Conservation (phyloP, 1,140 invertebrate genomes). For the Procambarus clarkii region DNA sequence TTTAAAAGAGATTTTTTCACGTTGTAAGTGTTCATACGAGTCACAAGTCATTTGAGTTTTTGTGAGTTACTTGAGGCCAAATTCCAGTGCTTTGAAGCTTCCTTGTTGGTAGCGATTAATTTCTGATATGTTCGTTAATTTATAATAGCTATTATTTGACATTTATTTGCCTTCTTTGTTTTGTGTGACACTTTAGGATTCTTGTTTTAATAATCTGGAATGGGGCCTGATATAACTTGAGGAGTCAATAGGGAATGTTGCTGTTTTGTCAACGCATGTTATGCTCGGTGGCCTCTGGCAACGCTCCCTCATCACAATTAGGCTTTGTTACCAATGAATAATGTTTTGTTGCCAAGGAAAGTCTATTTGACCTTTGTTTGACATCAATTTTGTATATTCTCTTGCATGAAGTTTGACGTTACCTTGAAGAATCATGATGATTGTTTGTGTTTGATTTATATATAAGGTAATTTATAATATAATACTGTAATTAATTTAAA, state of each 20-base stretch:
- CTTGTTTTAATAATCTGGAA: neutral
- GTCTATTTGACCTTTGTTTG: neutral
- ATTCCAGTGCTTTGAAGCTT: neutral
- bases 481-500: no score
- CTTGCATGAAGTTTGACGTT: neutral
- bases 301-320: neutral
- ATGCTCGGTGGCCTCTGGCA: neutral
- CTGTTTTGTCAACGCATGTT: slow-evolving; percentile 2
- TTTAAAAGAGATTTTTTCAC: neutral
- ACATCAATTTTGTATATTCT: neutral
- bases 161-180: neutral
- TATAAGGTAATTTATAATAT: neutral
- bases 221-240: neutral
- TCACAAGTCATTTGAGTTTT: neutral
- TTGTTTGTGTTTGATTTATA: neutral
- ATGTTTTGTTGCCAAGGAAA: neutral
- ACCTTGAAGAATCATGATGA: neutral
- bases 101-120: neutral
- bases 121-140: neutral
- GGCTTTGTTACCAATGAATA: neutral
- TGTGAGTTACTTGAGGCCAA: slow-evolving; percentile 5
- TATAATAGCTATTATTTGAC: neutral
- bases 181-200: neutral
- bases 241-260: neutral
- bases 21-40: neutral